Evolutionary conservation across 2,888 invertebrate species (phyloP).

Genomic region (Diploptera punctata): DNA sequence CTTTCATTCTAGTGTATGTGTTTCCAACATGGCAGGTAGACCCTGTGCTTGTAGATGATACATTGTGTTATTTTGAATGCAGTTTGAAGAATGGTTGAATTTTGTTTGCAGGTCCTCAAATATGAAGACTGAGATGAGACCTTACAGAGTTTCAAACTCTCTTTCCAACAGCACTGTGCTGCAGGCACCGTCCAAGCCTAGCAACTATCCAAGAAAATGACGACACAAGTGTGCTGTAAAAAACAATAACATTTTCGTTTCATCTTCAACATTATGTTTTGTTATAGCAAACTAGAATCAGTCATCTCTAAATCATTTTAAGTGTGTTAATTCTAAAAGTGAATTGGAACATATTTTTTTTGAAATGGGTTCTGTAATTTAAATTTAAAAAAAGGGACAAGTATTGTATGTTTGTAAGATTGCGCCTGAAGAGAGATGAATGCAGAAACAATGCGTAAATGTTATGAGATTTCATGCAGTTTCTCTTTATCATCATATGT

Average conservation of each 20-base stretch:
- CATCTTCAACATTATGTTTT: slow-evolving; percentile 2
- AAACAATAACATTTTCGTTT: background rate
- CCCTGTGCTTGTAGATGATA: too few relatives aligned
- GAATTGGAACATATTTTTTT: background rate
- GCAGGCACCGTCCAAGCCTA: slow-evolving; percentile 4
- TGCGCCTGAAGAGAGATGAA: too few relatives aligned
- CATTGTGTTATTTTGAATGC: too few relatives aligned
- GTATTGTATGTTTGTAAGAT: too few relatives aligned
- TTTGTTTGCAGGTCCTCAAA: background rate
- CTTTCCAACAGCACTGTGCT: slow-evolving; percentile 5
- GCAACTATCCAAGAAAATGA: slow-evolving; percentile 7
- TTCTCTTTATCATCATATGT: too few relatives aligned
- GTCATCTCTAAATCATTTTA: background rate
- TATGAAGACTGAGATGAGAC: slow-evolving; percentile 3
- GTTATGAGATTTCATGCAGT: too few relatives aligned
- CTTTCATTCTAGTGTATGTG: too few relatives aligned
- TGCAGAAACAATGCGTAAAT: too few relatives aligned
- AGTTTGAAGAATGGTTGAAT: too few relatives aligned
- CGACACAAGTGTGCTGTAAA: slow-evolving; percentile 5
- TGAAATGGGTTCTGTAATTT: too few relatives aligned
- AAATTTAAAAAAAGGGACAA: too few relatives aligned
- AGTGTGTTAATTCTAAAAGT: background rate
- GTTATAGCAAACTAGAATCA: background rate
- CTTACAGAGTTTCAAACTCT: background rate
- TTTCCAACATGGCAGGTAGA: too few relatives aligned